These are phyloP conservation scores for Apis cerana DNA, from an alignment of 1,140 invertebrate species.

Conservation along the genomic window DNA sequence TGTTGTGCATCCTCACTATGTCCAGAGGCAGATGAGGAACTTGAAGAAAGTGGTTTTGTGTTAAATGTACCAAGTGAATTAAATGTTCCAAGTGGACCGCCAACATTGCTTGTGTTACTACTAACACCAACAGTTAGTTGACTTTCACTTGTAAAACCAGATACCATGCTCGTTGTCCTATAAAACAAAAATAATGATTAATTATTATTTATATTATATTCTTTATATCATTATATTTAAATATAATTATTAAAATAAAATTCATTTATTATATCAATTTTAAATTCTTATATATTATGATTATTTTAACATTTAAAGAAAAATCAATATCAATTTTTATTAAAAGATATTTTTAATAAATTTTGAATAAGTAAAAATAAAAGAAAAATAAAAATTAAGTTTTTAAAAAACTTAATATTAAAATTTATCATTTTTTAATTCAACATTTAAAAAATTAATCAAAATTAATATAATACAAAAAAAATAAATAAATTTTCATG, in stretches of 20 bases:
- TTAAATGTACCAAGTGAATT: slow-evolving; percentile 40
- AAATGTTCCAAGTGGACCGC: slow-evolving; percentile 45
- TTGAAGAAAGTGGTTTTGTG: slow-evolving; percentile 75
- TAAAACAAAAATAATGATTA: slow-evolving; percentile 76
- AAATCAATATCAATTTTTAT: not conserved
- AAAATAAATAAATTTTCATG: no score
- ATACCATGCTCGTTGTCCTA: slow-evolving; percentile 77
- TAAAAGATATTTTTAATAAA: not conserved
- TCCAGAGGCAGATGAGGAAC: slow-evolving; percentile 79
- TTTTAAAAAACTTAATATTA: no score
- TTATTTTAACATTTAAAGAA: not conserved
- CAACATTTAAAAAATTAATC: not conserved
- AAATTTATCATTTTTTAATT: not conserved
- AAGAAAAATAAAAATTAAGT: not conserved
- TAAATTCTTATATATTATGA: not conserved
- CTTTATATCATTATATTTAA: slow-evolving; percentile 58
- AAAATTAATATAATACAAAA: not conserved
- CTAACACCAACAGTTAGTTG: slow-evolving; percentile 64
- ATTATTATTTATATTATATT: slow-evolving; percentile 75
- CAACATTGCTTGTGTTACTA: slow-evolving; percentile 22
- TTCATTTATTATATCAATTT: not conserved
- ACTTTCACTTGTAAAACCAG: slow-evolving; percentile 72
- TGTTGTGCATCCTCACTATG: slow-evolving; percentile 77
- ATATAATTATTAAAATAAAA: slow-evolving; percentile 5
- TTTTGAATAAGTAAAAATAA: not conserved